Evolutionary conservation across 2,113 vertebrate genomes (phyloP).

Genomic region (Eudyptes chrysolophus): DNA sequence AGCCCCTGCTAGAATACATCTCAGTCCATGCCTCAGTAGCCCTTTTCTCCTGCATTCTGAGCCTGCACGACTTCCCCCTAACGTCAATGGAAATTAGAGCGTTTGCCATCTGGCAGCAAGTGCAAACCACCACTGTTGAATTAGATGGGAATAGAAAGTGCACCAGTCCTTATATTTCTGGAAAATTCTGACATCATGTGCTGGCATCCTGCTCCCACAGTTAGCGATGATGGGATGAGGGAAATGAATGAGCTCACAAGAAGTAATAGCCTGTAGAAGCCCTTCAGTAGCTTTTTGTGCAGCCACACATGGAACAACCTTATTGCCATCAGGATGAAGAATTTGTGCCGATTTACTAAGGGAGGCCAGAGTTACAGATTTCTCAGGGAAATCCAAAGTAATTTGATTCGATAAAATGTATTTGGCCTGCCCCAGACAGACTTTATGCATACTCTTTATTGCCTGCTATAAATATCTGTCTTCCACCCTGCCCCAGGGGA

Average conservation of each 20-base stretch:
- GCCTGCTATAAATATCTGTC: conserved; percentile 14
- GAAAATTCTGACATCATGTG: conserved; percentile 1
- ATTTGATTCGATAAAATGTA: neutral
- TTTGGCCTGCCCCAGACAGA: conserved; percentile 1
- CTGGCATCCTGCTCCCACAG: neutral
- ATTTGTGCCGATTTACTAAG: neutral
- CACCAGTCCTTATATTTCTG: neutral
- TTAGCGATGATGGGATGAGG: neutral
- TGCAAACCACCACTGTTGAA: neutral
- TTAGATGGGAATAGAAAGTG: neutral
- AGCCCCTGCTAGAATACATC: neutral
- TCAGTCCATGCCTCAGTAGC: neutral
- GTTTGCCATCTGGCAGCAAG: neutral
- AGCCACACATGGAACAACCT: neutral
- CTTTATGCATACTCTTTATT: neutral
- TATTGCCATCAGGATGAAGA: neutral
- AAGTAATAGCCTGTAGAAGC: neutral
- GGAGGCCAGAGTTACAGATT: neutral
- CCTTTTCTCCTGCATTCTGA: neutral
- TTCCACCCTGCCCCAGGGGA: neutral
- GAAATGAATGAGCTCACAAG: neutral
- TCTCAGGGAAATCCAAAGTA: conserved; percentile 22
- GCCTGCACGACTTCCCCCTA: neutral
- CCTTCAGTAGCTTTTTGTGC: neutral
- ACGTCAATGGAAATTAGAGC: neutral